Conservation (phyloP, 2,888 invertebrate genomes). For the Spicauda simplicius region DNA sequence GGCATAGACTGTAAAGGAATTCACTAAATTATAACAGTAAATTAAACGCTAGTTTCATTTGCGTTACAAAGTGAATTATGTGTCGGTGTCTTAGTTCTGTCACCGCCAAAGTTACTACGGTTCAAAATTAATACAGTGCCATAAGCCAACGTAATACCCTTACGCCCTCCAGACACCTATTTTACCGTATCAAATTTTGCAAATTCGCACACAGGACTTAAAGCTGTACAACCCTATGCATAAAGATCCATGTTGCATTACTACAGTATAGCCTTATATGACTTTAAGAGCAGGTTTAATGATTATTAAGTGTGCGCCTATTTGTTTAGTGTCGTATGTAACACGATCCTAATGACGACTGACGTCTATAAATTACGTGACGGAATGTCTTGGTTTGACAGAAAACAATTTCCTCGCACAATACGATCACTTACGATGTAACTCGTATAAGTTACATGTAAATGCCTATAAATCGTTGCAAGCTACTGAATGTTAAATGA, state of each 20-base stretch:
- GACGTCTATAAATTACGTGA: constrained; percentile 75
- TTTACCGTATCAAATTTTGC: constrained; percentile 79
- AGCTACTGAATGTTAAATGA: constrained; percentile 20
- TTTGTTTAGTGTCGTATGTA: constrained; percentile 81
- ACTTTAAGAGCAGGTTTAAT: constrained; percentile 59
- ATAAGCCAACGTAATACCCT: constrained; percentile 82
- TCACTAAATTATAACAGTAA: constrained; percentile 83
- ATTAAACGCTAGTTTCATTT: constrained; percentile 84
- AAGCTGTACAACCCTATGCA: constrained; percentile 42
- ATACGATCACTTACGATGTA: constrained; percentile 3
- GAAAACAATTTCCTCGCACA: constrained; percentile 25
- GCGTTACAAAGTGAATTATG: constrained; percentile 83
- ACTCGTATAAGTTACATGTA: not conserved
- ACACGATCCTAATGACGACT: constrained; percentile 79
- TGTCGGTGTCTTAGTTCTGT: constrained; percentile 84
- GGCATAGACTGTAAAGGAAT: constrained; percentile 74
- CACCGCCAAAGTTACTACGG: constrained; percentile 84
- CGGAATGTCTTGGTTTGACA: constrained; percentile 43
- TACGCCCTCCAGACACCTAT: constrained; percentile 68
- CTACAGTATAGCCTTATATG: constrained; percentile 49
- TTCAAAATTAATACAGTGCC: constrained; percentile 85
- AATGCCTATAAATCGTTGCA: constrained; percentile 6
- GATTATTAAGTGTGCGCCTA: constrained; percentile 82
- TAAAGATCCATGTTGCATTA: constrained; percentile 47
- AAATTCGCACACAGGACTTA: constrained; percentile 45